Conservation (phyloP, 1,140 invertebrate species). For the Meloidogyne floridensis region DNA sequence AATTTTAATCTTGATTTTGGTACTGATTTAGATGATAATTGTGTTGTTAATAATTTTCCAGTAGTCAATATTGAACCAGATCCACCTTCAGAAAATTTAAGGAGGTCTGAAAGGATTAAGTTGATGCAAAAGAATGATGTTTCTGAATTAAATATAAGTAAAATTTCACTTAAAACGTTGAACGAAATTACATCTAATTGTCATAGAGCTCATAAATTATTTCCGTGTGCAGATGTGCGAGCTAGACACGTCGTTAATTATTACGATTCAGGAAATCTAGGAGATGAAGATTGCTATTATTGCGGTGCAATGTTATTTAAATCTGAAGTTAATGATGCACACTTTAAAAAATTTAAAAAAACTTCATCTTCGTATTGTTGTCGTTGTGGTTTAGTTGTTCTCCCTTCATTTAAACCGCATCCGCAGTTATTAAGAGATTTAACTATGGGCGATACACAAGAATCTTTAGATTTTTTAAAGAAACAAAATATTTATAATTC, state of each 20-base stretch:
- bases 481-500: conserved; percentile 4
- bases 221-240: neutral
- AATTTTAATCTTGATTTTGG: no score
- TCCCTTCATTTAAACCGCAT: neutral
- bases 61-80: no score
- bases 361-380: conserved; percentile 12
- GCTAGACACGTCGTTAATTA: neutral
- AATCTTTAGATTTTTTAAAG: neutral
- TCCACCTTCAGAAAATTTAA: no score
- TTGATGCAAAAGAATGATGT: no score
- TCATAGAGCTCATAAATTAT: no score
- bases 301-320: neutral
- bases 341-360: neutral
- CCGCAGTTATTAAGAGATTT: neutral
- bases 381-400: neutral
- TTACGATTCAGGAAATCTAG: conserved; percentile 13
- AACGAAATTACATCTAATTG: no score
- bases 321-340: neutral
- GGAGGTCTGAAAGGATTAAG: no score
- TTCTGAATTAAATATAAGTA: no score
- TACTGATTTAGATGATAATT: no score
- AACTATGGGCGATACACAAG: neutral
- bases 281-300: neutral
- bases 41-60: no score
- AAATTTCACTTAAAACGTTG: no score